These are phyloP conservation scores for Poecile atricapillus DNA, from an alignment of 2,113 vertebrate genomes.

Conservation along the genomic window DNA sequence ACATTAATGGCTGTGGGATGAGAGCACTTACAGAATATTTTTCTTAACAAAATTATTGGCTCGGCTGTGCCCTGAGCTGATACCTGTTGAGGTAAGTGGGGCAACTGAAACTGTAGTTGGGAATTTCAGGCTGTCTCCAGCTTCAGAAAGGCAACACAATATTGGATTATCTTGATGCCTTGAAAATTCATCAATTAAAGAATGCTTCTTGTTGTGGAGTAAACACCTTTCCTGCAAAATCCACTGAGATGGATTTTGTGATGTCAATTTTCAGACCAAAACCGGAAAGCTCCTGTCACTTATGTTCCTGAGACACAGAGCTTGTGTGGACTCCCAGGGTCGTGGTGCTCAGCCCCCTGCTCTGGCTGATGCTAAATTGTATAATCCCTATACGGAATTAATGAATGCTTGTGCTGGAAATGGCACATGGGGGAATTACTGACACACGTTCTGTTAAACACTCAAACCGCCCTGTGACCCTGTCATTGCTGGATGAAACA, in stretches of 20 bases:
- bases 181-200: background rate
- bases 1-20: background rate
- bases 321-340: background rate
- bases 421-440: background rate
- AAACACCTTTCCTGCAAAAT: background rate
- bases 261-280: background rate
- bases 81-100: background rate
- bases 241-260: background rate
- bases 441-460: conserved; percentile 13
- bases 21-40: background rate
- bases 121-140: background rate
- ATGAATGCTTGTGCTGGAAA: background rate
- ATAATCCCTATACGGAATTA: background rate
- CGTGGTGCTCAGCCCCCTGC: background rate
- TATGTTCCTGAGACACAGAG: background rate
- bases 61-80: background rate
- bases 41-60: background rate
- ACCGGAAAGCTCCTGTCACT: background rate
- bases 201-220: background rate
- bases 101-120: background rate
- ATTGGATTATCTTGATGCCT: background rate
- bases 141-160: background rate
- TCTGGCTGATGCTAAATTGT: background rate
- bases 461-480: conserved; percentile 5
- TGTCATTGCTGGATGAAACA: background rate